A percentile compares a stretch with the other conserved stretches of the same genome.
Conservation (phyloP, 2,797 vertebrate genomes). For the Knipowitschia caucasica region DNA sequence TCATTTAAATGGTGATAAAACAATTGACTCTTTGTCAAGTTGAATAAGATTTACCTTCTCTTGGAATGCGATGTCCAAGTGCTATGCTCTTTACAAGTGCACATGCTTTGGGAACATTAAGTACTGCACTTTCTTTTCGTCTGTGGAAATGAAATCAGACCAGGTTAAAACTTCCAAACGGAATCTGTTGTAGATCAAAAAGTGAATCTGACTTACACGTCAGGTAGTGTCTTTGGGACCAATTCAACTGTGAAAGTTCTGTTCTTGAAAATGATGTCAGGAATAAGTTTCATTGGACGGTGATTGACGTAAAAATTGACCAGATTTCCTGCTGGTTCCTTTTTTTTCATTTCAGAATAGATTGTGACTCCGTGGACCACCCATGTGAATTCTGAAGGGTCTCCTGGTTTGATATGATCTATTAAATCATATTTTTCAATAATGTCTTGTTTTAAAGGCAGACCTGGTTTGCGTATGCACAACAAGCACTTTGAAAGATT, state of each 20-base stretch:
- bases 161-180: background rate
- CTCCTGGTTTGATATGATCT: constrained; percentile 33
- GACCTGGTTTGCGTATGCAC: constrained; percentile 80
- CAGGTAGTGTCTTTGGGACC: constrained; percentile 84
- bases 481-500: constrained; percentile 79
- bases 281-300: constrained; percentile 71
- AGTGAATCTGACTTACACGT: constrained; percentile 77
- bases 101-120: constrained; percentile 58
- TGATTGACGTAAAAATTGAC: constrained; percentile 76
- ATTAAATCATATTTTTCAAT: constrained; percentile 1
- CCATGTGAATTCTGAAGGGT: constrained; percentile 81
- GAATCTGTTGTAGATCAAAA: background rate
- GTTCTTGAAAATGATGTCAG: constrained; percentile 60
- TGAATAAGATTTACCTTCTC: constrained; percentile 57
- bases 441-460: constrained; percentile 39
- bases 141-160: constrained; percentile 56
- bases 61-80: constrained; percentile 64
- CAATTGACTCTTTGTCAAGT: background rate
- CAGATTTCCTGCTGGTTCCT: background rate
- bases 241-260: constrained; percentile 83
- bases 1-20: background rate
- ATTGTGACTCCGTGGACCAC: constrained; percentile 82
- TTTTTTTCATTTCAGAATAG: accelerated
- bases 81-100: constrained; percentile 73
- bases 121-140: constrained; percentile 81